phyloP scores from a whole-genome alignment of 2,797 vertebrate genomes.

The Phalanger gymnotis region DNA sequence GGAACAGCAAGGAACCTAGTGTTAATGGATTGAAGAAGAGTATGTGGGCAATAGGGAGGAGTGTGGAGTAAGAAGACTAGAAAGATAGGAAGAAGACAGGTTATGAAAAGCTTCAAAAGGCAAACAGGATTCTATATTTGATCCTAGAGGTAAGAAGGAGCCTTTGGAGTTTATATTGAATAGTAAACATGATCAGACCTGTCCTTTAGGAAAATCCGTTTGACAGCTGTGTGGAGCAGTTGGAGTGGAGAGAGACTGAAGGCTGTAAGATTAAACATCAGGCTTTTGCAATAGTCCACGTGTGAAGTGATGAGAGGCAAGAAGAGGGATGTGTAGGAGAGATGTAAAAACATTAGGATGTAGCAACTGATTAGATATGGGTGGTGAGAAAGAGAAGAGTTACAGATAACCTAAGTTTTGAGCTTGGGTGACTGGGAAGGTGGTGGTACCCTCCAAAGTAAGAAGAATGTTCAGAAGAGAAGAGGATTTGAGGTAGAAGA shows the following conservation, averaged over 20 bases:
- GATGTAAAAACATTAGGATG: neutral
- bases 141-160: neutral
- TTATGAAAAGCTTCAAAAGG: neutral
- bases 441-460: neutral
- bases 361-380: neutral
- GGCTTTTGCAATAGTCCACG: neutral
- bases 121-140: neutral
- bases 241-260: neutral
- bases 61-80: neutral
- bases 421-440: neutral
- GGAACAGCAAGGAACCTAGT: neutral
- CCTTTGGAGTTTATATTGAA: neutral
- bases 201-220: neutral
- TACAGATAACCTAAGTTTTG: no score
- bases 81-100: neutral
- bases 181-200: neutral
- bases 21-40: neutral
- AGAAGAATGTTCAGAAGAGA: neutral
- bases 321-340: neutral
- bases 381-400: no score
- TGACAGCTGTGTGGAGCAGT: neutral
- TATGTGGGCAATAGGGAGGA: neutral
- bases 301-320: neutral
- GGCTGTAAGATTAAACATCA: neutral
- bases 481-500: neutral